Percentiles rank a stretch among this genome's conserved stretches.
Evolutionary conservation across 2,888 invertebrate genomes (phyloP).

Genomic region (Theretra japonica): DNA sequence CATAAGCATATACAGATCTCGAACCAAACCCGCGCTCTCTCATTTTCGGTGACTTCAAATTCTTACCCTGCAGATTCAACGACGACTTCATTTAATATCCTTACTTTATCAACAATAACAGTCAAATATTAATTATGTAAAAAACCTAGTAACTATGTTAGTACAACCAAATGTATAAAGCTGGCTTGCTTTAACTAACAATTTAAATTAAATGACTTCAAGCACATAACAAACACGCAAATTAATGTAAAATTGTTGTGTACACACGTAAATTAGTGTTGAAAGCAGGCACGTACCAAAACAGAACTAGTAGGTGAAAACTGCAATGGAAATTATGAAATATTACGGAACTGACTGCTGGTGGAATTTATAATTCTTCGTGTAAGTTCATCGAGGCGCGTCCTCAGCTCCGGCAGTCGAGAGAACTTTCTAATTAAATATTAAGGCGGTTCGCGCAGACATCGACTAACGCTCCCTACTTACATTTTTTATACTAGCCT

Average conservation of each 20-base stretch:
- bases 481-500: constrained; percentile 19
- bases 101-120: no score
- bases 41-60: background rate
- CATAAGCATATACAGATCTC: background rate
- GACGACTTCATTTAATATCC: background rate
- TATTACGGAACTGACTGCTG: constrained; percentile 60
- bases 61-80: background rate
- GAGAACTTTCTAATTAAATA: constrained; percentile 76
- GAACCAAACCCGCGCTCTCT: background rate
- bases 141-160: background rate
- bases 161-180: background rate
- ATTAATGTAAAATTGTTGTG: background rate
- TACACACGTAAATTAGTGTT: background rate
- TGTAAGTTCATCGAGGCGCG: constrained; percentile 59
- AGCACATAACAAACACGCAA: constrained; percentile 1
- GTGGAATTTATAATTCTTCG: constrained; percentile 68
- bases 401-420: constrained; percentile 48
- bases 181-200: background rate
- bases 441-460: constrained; percentile 63
- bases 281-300: background rate
- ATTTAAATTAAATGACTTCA: background rate
- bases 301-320: constrained; percentile 12
- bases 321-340: constrained; percentile 56
- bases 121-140: no score
- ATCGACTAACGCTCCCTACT: constrained; percentile 41